Evolutionary conservation across 2,797 vertebrate species (phyloP).

Genomic region (Acanthopagrus latus): DNA sequence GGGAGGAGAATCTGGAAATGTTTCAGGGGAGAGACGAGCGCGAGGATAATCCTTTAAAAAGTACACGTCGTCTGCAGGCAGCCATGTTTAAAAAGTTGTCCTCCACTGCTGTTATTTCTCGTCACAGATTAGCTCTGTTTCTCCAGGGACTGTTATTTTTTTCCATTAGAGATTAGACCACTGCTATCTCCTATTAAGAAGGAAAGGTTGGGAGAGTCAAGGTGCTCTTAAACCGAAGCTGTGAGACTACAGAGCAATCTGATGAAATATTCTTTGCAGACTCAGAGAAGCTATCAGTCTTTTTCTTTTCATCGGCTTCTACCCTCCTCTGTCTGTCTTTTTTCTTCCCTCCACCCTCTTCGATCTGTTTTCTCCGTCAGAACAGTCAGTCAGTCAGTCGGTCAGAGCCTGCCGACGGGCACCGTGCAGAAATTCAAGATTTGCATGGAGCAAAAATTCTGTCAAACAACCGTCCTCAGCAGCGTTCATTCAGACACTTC

Average conservation of each 20-base stretch:
- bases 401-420: background rate
- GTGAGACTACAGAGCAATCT: background rate
- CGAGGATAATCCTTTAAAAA: constrained; percentile 45
- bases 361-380: background rate
- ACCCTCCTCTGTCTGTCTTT: constrained; percentile 4
- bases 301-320: background rate
- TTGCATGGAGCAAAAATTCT: background rate
- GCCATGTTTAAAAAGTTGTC: constrained; percentile 62
- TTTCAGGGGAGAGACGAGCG: constrained; percentile 16
- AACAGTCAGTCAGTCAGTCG: constrained; percentile 28
- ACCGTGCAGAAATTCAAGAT: background rate
- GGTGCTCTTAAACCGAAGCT: constrained; percentile 32
- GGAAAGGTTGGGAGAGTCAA: constrained; percentile 44
- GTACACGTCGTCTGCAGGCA: constrained; percentile 30
- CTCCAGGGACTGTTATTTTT: constrained; percentile 52
- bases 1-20: constrained; percentile 28
- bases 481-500: background rate
- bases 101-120: constrained; percentile 38
- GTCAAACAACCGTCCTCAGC: background rate
- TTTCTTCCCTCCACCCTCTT: background rate
- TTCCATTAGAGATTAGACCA: constrained; percentile 66
- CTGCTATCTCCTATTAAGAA: constrained; percentile 47
- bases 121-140: constrained; percentile 60
- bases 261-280: constrained; percentile 1
- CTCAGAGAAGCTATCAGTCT: constrained; percentile 7